A percentile compares a stretch with the other conserved stretches of the same genome.
Conservation (phyloP, 2,888 invertebrate species). For the Troides aeacus region DNA sequence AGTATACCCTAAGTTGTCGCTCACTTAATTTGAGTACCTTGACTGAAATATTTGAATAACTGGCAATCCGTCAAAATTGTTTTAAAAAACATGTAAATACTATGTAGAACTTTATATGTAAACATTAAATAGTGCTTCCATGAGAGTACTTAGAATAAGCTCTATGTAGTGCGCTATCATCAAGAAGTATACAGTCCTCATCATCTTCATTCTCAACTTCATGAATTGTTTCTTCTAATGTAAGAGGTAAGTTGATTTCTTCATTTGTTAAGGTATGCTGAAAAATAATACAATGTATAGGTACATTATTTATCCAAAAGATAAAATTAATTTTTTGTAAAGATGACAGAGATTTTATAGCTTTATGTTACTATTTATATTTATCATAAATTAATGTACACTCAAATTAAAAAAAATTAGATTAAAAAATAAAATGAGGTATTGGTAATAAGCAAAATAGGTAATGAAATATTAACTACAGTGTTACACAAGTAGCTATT, state of each 20-base stretch:
- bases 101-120: background rate
- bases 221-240: constrained; percentile 64
- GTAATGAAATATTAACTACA: background rate
- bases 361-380: no score
- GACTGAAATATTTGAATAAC: background rate
- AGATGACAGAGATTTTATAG: background rate
- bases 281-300: constrained; percentile 36
- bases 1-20: no score
- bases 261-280: constrained; percentile 56
- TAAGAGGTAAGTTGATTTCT: constrained; percentile 60
- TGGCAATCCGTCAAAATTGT: no score
- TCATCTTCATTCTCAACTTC: constrained; percentile 71
- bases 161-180: constrained; percentile 44
- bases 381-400: no score
- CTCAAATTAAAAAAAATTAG: no score
- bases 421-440: no score
- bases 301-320: constrained; percentile 1
- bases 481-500: background rate
- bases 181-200: constrained; percentile 56
- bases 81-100: no score
- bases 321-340: background rate
- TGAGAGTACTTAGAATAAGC: constrained; percentile 59
- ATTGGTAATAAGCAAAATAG: background rate
- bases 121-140: constrained; percentile 55
- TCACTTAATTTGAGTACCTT: no score